phyloP scores from a whole-genome alignment of 2,113 vertebrate species.

The Puma concolor region DNA sequence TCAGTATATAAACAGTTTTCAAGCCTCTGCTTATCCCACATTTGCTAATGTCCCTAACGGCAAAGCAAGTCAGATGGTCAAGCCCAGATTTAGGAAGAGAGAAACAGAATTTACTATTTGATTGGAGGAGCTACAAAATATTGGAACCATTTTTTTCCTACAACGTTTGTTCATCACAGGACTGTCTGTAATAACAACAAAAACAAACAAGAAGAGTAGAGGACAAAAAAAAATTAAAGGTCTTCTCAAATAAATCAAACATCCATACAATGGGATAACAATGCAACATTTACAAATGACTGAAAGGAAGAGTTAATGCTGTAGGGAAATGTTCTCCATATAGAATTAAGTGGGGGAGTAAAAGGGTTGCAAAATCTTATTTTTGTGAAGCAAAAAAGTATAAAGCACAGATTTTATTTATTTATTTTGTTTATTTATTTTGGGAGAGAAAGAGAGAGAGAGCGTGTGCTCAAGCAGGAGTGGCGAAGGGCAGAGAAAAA shows the following conservation, averaged over 20 bases:
- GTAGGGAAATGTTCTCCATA: neutral
- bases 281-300: neutral
- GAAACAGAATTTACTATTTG: neutral
- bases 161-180: neutral
- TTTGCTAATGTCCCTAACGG: conserved; percentile 2
- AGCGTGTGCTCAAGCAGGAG: too few species aligned
- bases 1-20: neutral
- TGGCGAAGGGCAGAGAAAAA: too few species aligned
- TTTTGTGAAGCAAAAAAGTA: conserved; percentile 39
- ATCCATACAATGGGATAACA: neutral
- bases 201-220: neutral
- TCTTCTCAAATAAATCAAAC: conserved; percentile 39
- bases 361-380: neutral
- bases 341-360: neutral
- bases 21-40: neutral
- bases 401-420: neutral
- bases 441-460: too few species aligned
- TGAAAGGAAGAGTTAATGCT: neutral
- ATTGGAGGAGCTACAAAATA: neutral
- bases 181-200: neutral
- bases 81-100: neutral
- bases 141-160: neutral
- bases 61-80: neutral
- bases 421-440: too few species aligned
- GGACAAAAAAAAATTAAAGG: neutral